These are phyloP conservation scores for Margaritifera margaritifera DNA, from an alignment of 2,888 invertebrate genomes.

Conservation along the genomic window DNA sequence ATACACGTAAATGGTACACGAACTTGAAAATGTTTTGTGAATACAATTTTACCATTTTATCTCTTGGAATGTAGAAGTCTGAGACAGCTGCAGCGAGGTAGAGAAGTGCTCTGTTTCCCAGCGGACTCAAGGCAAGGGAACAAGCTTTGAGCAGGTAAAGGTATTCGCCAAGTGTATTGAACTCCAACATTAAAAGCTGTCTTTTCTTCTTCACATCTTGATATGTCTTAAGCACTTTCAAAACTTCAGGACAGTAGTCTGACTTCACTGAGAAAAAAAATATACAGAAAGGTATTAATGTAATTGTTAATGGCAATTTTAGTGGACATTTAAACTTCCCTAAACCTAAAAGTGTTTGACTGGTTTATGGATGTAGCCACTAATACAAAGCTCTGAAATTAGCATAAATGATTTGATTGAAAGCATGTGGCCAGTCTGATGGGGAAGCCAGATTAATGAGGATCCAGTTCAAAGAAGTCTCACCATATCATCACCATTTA, in stretches of 20 bases:
- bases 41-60: conserved; percentile 83
- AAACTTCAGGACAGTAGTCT: conserved; percentile 28
- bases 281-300: too few species aligned
- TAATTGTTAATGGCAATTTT: too few species aligned
- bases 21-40: conserved; percentile 22
- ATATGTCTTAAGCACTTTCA: conserved; percentile 78
- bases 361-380: too few species aligned
- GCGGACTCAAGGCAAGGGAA: conserved; percentile 83
- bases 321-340: too few species aligned
- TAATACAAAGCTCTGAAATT: too few species aligned
- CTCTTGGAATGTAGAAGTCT: conserved; percentile 96
- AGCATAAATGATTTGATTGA: too few species aligned
- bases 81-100: conserved; percentile 99
- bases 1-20: not conserved
- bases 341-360: too few species aligned
- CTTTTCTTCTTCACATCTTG: conserved; percentile 75
- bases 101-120: conserved; percentile 83
- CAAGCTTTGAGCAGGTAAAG: conserved; percentile 90
- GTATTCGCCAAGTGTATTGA: conserved; percentile 90
- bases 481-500: too few species aligned
- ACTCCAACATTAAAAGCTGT: conserved; percentile 73
- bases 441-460: too few species aligned
- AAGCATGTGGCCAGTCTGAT: too few species aligned
- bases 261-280: conserved; percentile 38
- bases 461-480: too few species aligned